Base-by-base conservation (phyloP, 1,140 invertebrate species). In the Sipha flava region DNA sequence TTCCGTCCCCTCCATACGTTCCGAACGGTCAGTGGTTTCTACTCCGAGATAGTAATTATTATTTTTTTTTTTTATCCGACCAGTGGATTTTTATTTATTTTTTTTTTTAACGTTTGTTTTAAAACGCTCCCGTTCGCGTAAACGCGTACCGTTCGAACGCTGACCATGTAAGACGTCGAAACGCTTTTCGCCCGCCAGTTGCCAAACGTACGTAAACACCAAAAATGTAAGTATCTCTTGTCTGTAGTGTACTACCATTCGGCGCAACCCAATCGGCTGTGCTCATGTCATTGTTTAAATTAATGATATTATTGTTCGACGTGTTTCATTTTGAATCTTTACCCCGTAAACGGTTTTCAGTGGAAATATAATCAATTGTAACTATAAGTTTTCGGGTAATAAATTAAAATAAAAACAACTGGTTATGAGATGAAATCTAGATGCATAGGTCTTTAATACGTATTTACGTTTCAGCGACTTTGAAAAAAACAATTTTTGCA, bases 181-280 rank as follows among this genome's bases (percentile, higher is more conserved):
- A 34, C 10, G 2, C 4, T 62, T 26, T 73, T 34, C 16, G n/a
- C n/a, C n/a, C 54, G 49, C 34, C 9, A 34, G 31, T 75, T 54
- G 31, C 49, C 49, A 75, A 14, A 10, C 1, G 54, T 31, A 75
- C 47, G 23, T 73, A 21, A 37, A 75, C 47, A 75, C 70, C 70
- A 75, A 75, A 75, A 75, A 75, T 75, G 70, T 75, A 75, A 75
- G 70, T 75, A 75, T 45, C 9, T 12, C 7, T 54, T 16, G 1
- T 43, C 9, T 43, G 40, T 5, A 43, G 14, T n/a, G n/a, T n/a
- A n/a, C n/a, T n/a, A n/a, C n/a, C n/a, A n/a, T n/a, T n/a, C n/a
- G n/a, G n/a, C n/a, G n/a, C n/a, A n/a, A n/a, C n/a, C n/a, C n/a
- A n/a, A n/a, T n/a, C n/a, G n/a, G n/a, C n/a, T n/a, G n/a, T n/a